These are phyloP conservation scores for Zelostemma sp. DNA, from an alignment of 1,140 invertebrate genomes.

Conservation along the genomic window DNA sequence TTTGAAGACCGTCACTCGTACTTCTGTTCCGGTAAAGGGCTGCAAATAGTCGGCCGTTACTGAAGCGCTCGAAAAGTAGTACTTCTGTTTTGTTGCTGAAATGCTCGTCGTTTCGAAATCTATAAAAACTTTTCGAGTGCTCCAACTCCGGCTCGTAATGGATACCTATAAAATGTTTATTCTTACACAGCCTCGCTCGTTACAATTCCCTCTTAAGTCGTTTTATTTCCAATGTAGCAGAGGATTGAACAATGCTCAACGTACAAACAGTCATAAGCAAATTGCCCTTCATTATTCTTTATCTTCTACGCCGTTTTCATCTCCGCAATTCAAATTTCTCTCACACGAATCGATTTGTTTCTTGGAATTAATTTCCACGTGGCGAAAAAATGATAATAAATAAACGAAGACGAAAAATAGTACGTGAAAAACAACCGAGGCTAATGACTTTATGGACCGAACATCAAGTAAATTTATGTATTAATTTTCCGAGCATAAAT, in stretches of 20 bases:
- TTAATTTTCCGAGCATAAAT: too few species aligned
- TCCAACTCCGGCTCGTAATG: conserved; percentile 40
- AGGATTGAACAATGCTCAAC: conserved; percentile 40
- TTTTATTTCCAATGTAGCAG: conserved; percentile 38
- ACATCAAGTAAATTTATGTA: too few species aligned
- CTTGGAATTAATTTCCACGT: too few species aligned
- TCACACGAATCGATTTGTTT: too few species aligned
- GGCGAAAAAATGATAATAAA: too few species aligned
- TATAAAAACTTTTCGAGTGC: conserved; percentile 44
- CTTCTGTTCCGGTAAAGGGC: conserved; percentile 21
- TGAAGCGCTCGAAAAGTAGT: conserved; percentile 28
- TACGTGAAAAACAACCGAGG: too few species aligned
- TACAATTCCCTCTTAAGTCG: conserved; percentile 41
- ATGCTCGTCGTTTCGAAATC: conserved; percentile 41
- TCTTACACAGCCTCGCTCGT: conserved; percentile 35
- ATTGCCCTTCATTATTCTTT: too few species aligned
- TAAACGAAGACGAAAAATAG: too few species aligned
- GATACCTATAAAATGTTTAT: conserved; percentile 49
- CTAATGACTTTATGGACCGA: too few species aligned
- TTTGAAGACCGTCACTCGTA: conserved; percentile 34
- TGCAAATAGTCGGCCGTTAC: conserved; percentile 38
- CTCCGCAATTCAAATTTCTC: neutral
- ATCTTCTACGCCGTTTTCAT: conserved; percentile 20
- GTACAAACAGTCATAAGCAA: conserved; percentile 42
- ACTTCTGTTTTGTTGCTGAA: conserved; percentile 29